Evolutionary conservation across 2,113 vertebrate genomes (phyloP).

Genomic region (Cheirogaleus medius): DNA sequence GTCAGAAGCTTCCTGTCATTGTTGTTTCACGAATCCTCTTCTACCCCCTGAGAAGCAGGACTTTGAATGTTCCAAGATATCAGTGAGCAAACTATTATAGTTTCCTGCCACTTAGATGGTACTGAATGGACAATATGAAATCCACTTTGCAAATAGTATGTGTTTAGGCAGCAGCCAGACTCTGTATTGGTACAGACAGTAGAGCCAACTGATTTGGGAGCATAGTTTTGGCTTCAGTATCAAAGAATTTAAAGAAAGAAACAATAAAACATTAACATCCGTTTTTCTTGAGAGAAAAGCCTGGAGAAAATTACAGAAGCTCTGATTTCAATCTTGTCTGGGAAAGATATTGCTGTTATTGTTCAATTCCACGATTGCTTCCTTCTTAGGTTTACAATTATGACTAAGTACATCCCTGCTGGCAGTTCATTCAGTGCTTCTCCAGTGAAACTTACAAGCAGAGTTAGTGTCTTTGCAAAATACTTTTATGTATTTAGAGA

Average conservation of each 20-base stretch:
- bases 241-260: background rate
- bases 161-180: background rate
- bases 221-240: background rate
- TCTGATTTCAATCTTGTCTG: slow-evolving; percentile 29
- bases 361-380: slow-evolving; percentile 55
- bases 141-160: background rate
- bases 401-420: slow-evolving; percentile 14
- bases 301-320: background rate
- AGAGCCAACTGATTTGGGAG: background rate
- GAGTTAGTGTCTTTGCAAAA: background rate
- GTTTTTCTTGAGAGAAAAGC: background rate
- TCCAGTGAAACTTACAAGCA: slow-evolving; percentile 4
- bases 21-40: background rate
- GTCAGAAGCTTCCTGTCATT: background rate
- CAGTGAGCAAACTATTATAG: background rate
- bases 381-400: background rate
- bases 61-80: background rate
- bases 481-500: background rate
- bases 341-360: background rate
- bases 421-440: slow-evolving; percentile 16
- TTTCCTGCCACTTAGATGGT: background rate
- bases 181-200: background rate
- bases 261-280: background rate
- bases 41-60: background rate
- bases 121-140: background rate